These are phyloP conservation scores for Apeltes quadracus DNA, from an alignment of 2,113 vertebrate species.

Conservation along the genomic window DNA sequence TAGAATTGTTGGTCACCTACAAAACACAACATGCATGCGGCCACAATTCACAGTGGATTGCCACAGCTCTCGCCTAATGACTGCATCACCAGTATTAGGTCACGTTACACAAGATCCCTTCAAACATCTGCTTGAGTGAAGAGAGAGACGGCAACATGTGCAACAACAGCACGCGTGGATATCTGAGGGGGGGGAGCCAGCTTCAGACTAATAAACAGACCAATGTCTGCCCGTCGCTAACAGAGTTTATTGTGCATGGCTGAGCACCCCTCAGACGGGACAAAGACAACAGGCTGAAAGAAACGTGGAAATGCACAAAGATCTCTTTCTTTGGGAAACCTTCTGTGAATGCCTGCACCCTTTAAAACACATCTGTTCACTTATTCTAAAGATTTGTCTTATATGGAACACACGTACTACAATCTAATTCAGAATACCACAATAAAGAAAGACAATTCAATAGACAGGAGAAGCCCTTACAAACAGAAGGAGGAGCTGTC, in stretches of 20 bases:
- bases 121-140: conserved; percentile 57
- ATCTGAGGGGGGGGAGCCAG: conserved; percentile 35
- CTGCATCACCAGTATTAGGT: background rate
- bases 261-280: conserved; percentile 51
- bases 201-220: conserved; percentile 73
- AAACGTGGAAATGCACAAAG: conserved; percentile 27
- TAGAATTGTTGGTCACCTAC: background rate
- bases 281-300: conserved; percentile 56
- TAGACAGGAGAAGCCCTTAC: conserved; percentile 11
- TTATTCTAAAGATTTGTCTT: background rate
- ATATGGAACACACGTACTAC: background rate
- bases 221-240: conserved; percentile 53
- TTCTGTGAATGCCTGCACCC: conserved; percentile 19
- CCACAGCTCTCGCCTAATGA: background rate
- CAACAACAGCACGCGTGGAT: conserved; percentile 60
- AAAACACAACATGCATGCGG: conserved; percentile 2
- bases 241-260: conserved; percentile 64
- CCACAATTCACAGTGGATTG: background rate
- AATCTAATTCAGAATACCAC: conserved; percentile 13
- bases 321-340: conserved; percentile 9
- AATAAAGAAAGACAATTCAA: conserved; percentile 1
- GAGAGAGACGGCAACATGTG: conserved; percentile 60
- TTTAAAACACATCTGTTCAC: conserved; percentile 32
- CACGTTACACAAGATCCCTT: conserved; percentile 22
- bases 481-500: conserved; percentile 30